Evolutionary conservation across 2,888 invertebrate species (phyloP), one percentile per base, ranked within the genome.

Genomic region (Drosophila mayaguana): DNA sequence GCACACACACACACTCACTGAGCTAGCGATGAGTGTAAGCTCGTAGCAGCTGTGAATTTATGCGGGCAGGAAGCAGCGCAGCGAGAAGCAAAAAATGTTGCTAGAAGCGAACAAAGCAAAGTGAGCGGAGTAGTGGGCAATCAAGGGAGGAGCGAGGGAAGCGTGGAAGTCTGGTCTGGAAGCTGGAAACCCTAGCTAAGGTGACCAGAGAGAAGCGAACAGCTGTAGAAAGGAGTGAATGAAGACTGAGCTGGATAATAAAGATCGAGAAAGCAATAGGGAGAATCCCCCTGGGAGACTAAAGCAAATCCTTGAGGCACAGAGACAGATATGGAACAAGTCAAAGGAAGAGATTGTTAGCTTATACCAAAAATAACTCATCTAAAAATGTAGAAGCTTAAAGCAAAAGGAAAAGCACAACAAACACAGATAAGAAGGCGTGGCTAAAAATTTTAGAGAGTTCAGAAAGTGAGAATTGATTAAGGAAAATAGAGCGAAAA

Each of bases 21-120:
- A 48, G 40, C 43, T 57, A 71, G 56, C 45, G 76, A 45, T 63
- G 71, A 22, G 11, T 25, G 12, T 4, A 3, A 36, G n/a, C 46
- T 61, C 62, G 55, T 70, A 42, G 22, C 14, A 22, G 36, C 22
- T 45, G 64, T 53, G 65, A 63, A 18, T 40, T 50, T n/a, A 42
- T 43, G 16, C 32, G 42, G 36, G 45, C 20, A 43, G 55, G 20
- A 16, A 40, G 40, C 12, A 38, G 32, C 63, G 20, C 22, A 16
- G 42, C 28, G 32, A 25, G 56, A 38, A 48, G 28, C 22, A 14
- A 16, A 7, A 28, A 28, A 32, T 38, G 14, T 4, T 4, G 18
- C 1, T 18, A 7, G 6, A 14, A 43, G 4, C 25, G 12, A 38
- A n/a, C 25, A 18, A 40, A 43, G 38, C 2, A 9, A 28, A 36